Percentiles rank a stretch among this genome's conserved stretches.
Evolutionary conservation across 2,113 vertebrate genomes (phyloP).

Genomic region (Myotis lucifugus): DNA sequence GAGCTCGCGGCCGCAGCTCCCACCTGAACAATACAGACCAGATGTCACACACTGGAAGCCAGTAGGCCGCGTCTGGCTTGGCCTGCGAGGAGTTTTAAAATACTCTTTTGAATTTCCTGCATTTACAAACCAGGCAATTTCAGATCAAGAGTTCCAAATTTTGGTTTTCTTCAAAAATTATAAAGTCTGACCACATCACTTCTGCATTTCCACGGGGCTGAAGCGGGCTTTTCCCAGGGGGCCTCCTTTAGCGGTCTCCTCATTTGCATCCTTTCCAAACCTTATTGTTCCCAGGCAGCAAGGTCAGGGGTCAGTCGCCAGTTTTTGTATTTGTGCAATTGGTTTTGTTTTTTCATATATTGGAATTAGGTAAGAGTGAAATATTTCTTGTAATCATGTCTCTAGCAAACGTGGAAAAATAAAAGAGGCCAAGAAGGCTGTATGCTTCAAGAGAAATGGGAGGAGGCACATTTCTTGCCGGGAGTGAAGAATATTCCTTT

Average conservation of each 20-base stretch:
- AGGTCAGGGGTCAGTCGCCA: slow-evolving; percentile 20
- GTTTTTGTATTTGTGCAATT: slow-evolving; percentile 33
- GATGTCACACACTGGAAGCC: slow-evolving; percentile 23
- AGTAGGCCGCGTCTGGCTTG: slow-evolving; percentile 5
- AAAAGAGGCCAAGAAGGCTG: neutral
- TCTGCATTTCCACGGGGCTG: neutral
- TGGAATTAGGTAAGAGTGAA: slow-evolving; percentile 36
- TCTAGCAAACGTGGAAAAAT: slow-evolving; percentile 28
- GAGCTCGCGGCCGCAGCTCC: slow-evolving; percentile 12
- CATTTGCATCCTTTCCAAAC: neutral
- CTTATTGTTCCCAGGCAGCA: slow-evolving; percentile 16
- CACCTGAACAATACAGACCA: slow-evolving; percentile 61
- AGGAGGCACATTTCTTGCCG: neutral
- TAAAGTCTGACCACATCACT: neutral
- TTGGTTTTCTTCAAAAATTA: slow-evolving; percentile 28
- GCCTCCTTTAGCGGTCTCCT: neutral
- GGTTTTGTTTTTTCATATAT: slow-evolving; percentile 28
- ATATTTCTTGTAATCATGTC: slow-evolving; percentile 31
- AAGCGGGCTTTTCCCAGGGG: neutral
- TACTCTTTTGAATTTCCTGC: slow-evolving; percentile 49
- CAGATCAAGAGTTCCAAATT: slow-evolving; percentile 29
- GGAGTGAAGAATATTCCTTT: neutral
- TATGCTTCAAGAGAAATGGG: neutral
- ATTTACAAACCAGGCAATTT: slow-evolving; percentile 62
- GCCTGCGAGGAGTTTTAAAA: slow-evolving; percentile 24